Conservation (phyloP, 92 coral and sea anemone species). For the Montipora capitata region DNA sequence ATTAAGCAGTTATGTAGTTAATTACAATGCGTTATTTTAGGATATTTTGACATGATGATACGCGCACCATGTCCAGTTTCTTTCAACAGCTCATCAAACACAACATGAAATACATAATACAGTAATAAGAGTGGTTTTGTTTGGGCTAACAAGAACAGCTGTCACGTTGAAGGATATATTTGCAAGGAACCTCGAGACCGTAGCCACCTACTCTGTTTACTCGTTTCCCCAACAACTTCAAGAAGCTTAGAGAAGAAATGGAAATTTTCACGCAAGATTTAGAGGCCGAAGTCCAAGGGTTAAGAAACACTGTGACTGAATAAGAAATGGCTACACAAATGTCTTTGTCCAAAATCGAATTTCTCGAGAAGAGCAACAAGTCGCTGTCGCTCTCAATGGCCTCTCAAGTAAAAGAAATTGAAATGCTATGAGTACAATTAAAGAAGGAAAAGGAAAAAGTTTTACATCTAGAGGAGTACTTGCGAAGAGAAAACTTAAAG, state of each 20-base stretch:
- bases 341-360: not conserved
- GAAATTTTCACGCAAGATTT: not conserved
- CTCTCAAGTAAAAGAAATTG: not conserved
- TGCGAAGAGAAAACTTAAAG: not conserved
- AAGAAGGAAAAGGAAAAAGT: not conserved
- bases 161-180: too few relatives aligned
- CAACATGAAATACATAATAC: too few relatives aligned
- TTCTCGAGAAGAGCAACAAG: not conserved
- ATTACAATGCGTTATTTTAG: too few relatives aligned
- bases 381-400: not conserved
- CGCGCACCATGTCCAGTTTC: too few relatives aligned
- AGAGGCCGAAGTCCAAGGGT: not conserved
- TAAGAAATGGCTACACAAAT: not conserved
- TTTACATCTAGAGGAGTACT: not conserved
- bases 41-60: too few relatives aligned
- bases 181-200: too few relatives aligned
- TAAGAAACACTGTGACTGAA: not conserved
- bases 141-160: too few relatives aligned
- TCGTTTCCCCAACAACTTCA: not conserved
- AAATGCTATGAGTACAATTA: not conserved
- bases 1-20: too few relatives aligned
- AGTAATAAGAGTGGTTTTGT: too few relatives aligned
- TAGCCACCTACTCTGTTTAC: too few relatives aligned
- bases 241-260: conserved; percentile 6
- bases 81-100: too few relatives aligned